Evolutionary conservation across 2,797 vertebrate genomes (phyloP).

Genomic region (Neopelma chrysocephalum): DNA sequence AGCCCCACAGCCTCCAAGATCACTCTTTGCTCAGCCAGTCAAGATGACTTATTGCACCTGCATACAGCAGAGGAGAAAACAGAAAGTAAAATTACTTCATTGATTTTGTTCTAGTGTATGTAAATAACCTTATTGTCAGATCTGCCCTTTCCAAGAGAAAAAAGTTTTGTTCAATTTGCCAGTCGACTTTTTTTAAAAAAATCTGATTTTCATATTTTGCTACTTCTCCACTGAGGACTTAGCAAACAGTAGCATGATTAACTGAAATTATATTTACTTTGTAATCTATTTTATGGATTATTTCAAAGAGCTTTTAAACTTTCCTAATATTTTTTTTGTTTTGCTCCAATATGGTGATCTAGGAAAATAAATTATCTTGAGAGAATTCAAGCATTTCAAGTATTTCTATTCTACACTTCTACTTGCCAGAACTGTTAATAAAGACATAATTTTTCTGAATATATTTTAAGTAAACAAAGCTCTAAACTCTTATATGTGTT

Average conservation of each 20-base stretch:
- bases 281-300: background rate
- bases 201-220: slow-evolving; percentile 19
- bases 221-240: background rate
- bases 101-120: slow-evolving; percentile 67
- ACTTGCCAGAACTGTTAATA: background rate
- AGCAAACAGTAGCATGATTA: background rate
- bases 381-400: background rate
- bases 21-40: slow-evolving; percentile 39
- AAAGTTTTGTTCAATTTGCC: slow-evolving; percentile 59
- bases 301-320: slow-evolving; percentile 47
- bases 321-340: background rate
- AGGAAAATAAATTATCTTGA: background rate
- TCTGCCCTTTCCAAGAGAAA: slow-evolving; percentile 63
- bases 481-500: background rate
- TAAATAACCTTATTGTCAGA: slow-evolving; percentile 72
- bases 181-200: background rate
- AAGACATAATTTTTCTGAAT: background rate
- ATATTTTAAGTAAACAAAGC: background rate
- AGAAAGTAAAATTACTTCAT: slow-evolving; percentile 72
- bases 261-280: slow-evolving; percentile 14
- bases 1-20: background rate
- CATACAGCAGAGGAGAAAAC: slow-evolving; percentile 42
- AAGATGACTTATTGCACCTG: slow-evolving; percentile 67
- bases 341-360: background rate
- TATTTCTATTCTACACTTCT: background rate